Base-by-base conservation (phyloP, 2,113 vertebrate species). In the Larimichthys polyactis region DNA sequence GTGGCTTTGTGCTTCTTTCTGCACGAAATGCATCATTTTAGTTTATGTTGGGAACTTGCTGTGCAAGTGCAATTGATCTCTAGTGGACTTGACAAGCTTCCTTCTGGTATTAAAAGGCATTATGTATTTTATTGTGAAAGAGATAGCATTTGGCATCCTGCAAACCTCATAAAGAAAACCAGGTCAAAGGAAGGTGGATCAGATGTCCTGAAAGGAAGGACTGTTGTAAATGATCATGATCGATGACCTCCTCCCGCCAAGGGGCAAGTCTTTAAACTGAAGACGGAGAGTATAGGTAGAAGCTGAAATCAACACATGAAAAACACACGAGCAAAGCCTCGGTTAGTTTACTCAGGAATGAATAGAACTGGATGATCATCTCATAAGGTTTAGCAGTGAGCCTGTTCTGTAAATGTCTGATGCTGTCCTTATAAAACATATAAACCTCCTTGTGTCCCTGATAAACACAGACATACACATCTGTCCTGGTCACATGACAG, bases 161-260 rank as follows among this genome's bases (percentile, higher is more conserved):
- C n/a, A 51, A 10, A 54, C 9, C 14, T 46, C 43, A 58, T 10
- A 27, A 44, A 49, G 4, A 12, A 2, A 7, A 59, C 4, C 68
- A 55, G 27, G 27, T 67, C 54, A 80, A 19, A 62, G 27, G 12
- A 60, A 40, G 55, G 57, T 62, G 71, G 27, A 19, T 57, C 51
- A 63, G 17, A 19, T 44, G 57, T 55, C 57, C 66, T 85, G 19
- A 66, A 43, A 76, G 51, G 24, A 59, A 49, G 29, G 65, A 64
- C 71, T 71, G 79, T 75, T 81, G 79, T 84, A 89, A 91, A 89
- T 86, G 69, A 58, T 68, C 11, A 43, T 80, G 80, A 90, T 87
- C 71, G 44, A 86, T 90, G 81, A 6, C 55, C 79, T 24, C 51
- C 7, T 4, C 29, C 55, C 36, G 55, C 46, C 29, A 63, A 80